Percentiles rank a stretch among this genome's conserved stretches.
phyloP scores from a whole-genome alignment of 2,113 vertebrate genomes.

The Poicephalus gulielmi region DNA sequence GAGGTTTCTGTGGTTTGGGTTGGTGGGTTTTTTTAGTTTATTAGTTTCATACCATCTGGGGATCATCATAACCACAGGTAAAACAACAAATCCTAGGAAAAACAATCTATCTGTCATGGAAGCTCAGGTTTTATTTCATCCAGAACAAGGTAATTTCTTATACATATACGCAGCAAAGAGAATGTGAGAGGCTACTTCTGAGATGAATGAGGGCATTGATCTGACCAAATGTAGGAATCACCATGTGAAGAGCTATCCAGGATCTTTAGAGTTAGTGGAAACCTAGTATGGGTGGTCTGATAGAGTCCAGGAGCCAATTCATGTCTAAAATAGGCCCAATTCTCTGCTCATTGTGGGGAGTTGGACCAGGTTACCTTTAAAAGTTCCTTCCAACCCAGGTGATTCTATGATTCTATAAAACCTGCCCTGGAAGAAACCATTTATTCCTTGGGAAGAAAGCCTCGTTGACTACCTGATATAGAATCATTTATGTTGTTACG shows the following conservation, averaged over 20 bases:
- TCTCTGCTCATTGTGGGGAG: not conserved
- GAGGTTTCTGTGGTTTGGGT: not conserved
- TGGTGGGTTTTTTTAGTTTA: not conserved
- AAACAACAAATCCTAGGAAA: not conserved
- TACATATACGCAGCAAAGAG: not conserved
- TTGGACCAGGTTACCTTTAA: not conserved
- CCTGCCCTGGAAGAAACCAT: not conserved
- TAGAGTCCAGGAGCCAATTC: not conserved
- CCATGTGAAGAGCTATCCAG: not conserved
- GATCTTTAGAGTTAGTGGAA: not conserved
- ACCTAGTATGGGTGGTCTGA: not conserved
- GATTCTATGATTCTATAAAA: not conserved
- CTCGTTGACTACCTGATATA: not conserved
- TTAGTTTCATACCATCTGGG: not conserved
- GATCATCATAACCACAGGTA: not conserved
- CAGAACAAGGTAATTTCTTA: not conserved
- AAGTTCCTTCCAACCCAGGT: not conserved
- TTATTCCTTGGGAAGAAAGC: not conserved
- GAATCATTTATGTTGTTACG: not conserved
- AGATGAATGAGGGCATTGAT: not conserved
- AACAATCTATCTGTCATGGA: not conserved
- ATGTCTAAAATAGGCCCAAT: not conserved
- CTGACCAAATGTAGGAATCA: not conserved
- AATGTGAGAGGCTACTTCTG: not conserved
- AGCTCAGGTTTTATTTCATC: not conserved